Percentiles rank a stretch among this genome's conserved stretches.
Evolutionary conservation across 2,113 vertebrate species (phyloP).

Genomic region (Hippoglossus stenolepis): DNA sequence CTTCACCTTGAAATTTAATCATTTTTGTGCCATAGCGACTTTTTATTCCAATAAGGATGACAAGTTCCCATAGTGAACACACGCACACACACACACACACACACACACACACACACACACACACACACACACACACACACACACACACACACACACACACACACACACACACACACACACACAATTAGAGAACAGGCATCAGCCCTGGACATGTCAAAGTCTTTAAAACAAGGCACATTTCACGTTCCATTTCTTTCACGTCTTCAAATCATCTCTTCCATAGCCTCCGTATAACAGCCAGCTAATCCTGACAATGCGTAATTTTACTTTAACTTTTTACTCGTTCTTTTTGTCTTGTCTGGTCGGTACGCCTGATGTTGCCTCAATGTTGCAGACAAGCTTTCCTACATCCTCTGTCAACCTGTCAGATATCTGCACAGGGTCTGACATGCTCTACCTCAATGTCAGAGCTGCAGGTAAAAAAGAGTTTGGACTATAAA

Average conservation of each 20-base stretch:
- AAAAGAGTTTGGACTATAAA: slow-evolving; percentile 5
- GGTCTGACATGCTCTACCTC: slow-evolving; percentile 26
- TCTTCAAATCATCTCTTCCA: not conserved
- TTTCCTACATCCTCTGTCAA: slow-evolving; percentile 24
- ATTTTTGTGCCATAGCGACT: too few species aligned
- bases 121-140: too few species aligned
- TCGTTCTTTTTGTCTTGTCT: slow-evolving; percentile 2
- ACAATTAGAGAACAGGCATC: too few species aligned
- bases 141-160: too few species aligned
- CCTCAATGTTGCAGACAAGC: slow-evolving; percentile 21
- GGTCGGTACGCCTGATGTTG: not conserved
- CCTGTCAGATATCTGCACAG: slow-evolving; percentile 27
- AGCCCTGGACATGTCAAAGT: too few species aligned
- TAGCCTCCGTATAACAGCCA: not conserved
- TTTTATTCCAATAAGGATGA: too few species aligned
- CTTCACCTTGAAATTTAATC: too few species aligned
- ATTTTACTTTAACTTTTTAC: not conserved
- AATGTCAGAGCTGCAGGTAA: slow-evolving; percentile 21
- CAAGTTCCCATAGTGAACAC: too few species aligned
- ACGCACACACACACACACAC: too few species aligned
- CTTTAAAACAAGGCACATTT: not conserved
- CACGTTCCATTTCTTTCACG: too few species aligned
- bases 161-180: too few species aligned
- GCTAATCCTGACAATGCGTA: slow-evolving; percentile 1
- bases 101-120: too few species aligned